These are phyloP conservation scores for Epicampocera succincta DNA, from an alignment of 2,888 invertebrate species.

Conservation along the genomic window DNA sequence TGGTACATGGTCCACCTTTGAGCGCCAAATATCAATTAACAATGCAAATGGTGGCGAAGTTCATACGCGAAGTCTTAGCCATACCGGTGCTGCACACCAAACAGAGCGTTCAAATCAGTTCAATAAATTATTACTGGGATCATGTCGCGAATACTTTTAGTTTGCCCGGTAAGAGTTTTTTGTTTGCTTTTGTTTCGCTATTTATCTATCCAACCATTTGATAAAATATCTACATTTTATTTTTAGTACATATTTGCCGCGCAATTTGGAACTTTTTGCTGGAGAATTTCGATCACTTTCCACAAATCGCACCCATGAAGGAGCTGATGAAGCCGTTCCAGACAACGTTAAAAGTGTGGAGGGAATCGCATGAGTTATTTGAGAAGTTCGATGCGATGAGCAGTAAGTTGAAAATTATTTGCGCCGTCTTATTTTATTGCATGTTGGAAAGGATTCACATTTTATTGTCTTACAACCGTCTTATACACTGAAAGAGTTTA, in stretches of 20 bases:
- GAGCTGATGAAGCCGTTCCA: slow-evolving; percentile 74
- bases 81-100: slow-evolving; percentile 74
- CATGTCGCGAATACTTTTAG: slow-evolving; percentile 70
- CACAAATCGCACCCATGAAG: slow-evolving; percentile 73
- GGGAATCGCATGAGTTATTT: slow-evolving; percentile 71
- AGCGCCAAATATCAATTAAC: slow-evolving; percentile 65
- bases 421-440: no score
- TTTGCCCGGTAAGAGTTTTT: slow-evolving; percentile 71
- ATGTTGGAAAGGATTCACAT: no score
- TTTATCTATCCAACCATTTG: neutral
- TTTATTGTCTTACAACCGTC: no score
- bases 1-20: slow-evolving; percentile 68
- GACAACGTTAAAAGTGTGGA: slow-evolving; percentile 72
- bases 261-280: slow-evolving; percentile 74
- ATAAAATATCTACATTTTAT: neutral
- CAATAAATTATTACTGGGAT: slow-evolving; percentile 71
- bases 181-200: neutral
- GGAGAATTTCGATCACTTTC: slow-evolving; percentile 73
- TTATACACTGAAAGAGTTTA: no score
- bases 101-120: slow-evolving; percentile 10
- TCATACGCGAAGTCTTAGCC: slow-evolving; percentile 75
- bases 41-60: slow-evolving; percentile 69
- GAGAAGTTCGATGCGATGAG: slow-evolving; percentile 73
- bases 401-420: slow-evolving; percentile 64
- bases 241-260: slow-evolving; percentile 71